phyloP scores from a whole-genome alignment of 2,113 vertebrate species.

The Peromyscus polionotus region DNA sequence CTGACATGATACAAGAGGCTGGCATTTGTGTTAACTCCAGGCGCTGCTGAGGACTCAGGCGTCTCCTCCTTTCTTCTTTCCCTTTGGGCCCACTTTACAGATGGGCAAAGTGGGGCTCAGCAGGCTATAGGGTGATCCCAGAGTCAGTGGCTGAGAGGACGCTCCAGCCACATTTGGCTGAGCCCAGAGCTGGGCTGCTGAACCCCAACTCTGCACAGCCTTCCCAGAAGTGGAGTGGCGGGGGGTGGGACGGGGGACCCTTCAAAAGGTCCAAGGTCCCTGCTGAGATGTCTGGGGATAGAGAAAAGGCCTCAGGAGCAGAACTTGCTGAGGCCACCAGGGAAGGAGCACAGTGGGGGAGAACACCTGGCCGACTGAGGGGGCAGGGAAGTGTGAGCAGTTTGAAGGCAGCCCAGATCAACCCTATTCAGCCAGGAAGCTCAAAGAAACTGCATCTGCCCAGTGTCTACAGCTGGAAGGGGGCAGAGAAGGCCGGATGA shows the following conservation, averaged over 20 bases:
- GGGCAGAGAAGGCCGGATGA: not conserved
- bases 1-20: not conserved
- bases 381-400: not conserved
- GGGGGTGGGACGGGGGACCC: not conserved
- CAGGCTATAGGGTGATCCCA: not conserved
- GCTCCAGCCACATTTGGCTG: not conserved
- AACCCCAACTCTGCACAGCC: rapidly evolving
- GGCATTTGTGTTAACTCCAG: not conserved
- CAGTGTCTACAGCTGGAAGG: not conserved
- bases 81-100: not conserved
- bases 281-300: not conserved
- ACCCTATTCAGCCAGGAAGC: not conserved
- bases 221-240: no score
- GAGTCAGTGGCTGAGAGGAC: not conserved
- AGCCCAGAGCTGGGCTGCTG: not conserved
- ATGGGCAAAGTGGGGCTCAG: not conserved
- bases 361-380: not conserved
- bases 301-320: not conserved
- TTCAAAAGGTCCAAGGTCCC: not conserved
- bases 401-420: not conserved
- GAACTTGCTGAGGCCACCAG: not conserved
- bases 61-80: not conserved
- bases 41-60: not conserved
- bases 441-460: not conserved
- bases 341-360: not conserved